Base-by-base conservation (phyloP, 1,140 invertebrate species). In the Octopus sinensis region DNA sequence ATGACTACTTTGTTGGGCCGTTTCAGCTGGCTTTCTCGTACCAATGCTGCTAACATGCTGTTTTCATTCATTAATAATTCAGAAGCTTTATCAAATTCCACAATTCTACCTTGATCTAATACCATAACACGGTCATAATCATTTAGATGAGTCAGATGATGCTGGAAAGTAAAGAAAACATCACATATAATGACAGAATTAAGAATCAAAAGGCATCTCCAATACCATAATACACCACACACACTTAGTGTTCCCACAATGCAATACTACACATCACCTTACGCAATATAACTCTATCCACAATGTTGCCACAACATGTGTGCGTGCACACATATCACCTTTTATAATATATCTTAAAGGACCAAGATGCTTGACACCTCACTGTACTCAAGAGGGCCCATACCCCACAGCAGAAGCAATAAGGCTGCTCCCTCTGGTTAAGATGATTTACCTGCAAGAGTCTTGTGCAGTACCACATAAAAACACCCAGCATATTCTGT, bases 91-190 rank as follows among this genome's bases (percentile, higher is more conserved):
- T 89, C 90, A 84, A 89, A 91, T 83, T 92, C 91, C n/a, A 86
- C 82, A 7, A 92, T 83, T 79, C 85, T 91, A 17, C 97, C 97
- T 84, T 94, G 94, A 90, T 98, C 96, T 88, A 99, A 92, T 54
- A 98, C 96, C 89, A 99, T 94, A 54, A 98, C 95, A 80, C 93
- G 92, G 88, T 89, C 87, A 79, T 88, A 89, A 30, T 86, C 86
- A 82, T 86, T 84, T 53, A 89, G 88, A 43, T 88, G 88, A 9
- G 88, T 86, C 30, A 89, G 84, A 79, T 88, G 87, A 87, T 89
- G 88, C 88, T 89, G 85, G n/a, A 84, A 85, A 84, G 53, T 79
- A 56, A 82, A 81, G 82, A 76, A 43, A 79, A 54, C 80, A 51
- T 43, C 3, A 3, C 1, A 43, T 43, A 43, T 43, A 43, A 43